A percentile compares a stretch with the other conserved stretches of the same genome.
Evolutionary conservation across 2,113 vertebrate genomes (phyloP).

Genomic region (Clarias gariepinus): DNA sequence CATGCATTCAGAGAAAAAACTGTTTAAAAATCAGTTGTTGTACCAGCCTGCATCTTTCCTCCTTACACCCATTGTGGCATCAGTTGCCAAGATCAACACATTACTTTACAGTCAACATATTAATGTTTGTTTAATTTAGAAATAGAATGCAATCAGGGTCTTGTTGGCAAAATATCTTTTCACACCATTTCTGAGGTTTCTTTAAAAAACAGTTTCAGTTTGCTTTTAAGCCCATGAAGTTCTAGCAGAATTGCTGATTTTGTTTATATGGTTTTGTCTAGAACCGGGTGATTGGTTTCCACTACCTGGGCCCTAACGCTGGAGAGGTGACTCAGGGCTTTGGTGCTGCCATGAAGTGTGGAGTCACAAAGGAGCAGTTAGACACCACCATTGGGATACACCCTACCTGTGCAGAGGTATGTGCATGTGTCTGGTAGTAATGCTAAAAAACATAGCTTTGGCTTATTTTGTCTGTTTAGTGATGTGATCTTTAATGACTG

Average conservation of each 20-base stretch:
- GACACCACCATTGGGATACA: constrained; percentile 93
- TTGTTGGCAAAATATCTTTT: not conserved
- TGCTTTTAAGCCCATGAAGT: not conserved
- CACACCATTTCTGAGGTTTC: not conserved
- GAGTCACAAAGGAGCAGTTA: constrained; percentile 86
- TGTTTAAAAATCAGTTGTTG: not conserved
- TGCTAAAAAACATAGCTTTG: not conserved
- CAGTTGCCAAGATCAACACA: not conserved
- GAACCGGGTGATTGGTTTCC: constrained; percentile 91
- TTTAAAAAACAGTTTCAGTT: no score
- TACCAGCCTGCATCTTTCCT: not conserved
- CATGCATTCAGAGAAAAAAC: not conserved
- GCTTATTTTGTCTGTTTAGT: not conserved
- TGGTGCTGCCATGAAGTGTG: constrained; percentile 91
- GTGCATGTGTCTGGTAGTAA: not conserved
- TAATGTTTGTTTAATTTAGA: not conserved
- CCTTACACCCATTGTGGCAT: not conserved
- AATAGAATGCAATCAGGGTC: not conserved
- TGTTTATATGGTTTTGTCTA: constrained; percentile 52
- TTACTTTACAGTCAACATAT: not conserved
- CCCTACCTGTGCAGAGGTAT: constrained; percentile 93
- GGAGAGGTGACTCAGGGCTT: constrained; percentile 96
- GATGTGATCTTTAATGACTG: not conserved
- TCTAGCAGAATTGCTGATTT: not conserved
- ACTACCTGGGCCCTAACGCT: constrained; percentile 92